These are phyloP conservation scores for Enteromius paludinosus DNA, from an alignment of 2,797 vertebrate species.

Conservation along the genomic window DNA sequence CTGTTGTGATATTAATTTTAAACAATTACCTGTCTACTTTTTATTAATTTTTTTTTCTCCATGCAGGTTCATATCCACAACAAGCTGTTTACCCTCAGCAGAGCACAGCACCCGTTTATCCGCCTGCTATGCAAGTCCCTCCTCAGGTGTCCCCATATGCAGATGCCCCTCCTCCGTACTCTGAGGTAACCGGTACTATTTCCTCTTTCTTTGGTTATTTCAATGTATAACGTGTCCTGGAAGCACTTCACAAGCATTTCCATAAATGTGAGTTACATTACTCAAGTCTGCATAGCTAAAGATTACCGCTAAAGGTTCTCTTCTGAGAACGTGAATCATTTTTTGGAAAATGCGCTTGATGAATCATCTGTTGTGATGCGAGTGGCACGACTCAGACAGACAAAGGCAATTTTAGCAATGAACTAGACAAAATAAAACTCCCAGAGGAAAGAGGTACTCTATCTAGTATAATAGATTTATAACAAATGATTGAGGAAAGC, in stretches of 20 bases:
- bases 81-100: conserved; percentile 91
- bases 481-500: background rate
- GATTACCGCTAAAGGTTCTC: background rate
- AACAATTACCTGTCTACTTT: background rate
- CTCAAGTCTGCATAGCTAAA: background rate
- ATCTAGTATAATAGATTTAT: background rate
- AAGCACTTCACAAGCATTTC: background rate
- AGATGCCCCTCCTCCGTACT: conserved; percentile 93
- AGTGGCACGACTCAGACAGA: background rate
- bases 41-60: conserved; percentile 25
- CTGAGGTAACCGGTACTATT: conserved; percentile 81
- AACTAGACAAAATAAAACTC: background rate
- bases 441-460: background rate
- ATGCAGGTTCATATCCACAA: conserved; percentile 88
- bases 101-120: conserved; percentile 84
- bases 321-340: background rate
- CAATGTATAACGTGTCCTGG: background rate
- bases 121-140: conserved; percentile 88
- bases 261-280: background rate
- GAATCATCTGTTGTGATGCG: conserved; percentile 4
- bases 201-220: background rate
- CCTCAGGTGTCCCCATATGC: conserved; percentile 93
- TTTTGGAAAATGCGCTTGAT: background rate
- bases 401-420: background rate
- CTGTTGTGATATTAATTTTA: background rate